Percentiles rank a stretch among this genome's conserved stretches.
Evolutionary conservation across 2,888 invertebrate species (phyloP).

Genomic region (Poecilobothrus nobilitatus): DNA sequence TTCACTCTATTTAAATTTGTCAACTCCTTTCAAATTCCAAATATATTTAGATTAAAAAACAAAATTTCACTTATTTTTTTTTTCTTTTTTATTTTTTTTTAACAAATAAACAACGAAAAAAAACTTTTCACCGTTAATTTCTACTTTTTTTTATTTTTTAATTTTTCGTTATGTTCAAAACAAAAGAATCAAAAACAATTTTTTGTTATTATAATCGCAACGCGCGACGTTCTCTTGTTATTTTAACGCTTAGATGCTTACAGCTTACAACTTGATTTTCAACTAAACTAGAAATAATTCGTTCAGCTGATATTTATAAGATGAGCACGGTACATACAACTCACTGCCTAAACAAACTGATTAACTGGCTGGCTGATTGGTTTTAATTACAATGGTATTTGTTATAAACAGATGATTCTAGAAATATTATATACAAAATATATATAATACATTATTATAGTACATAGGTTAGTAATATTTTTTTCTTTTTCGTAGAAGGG

Average conservation of each 20-base stretch:
- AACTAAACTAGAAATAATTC: constrained; percentile 8
- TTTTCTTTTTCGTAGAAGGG: background rate
- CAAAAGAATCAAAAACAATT: background rate
- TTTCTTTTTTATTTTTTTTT: background rate
- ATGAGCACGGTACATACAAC: background rate
- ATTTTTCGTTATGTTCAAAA: background rate
- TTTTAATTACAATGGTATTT: background rate
- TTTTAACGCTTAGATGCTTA: background rate
- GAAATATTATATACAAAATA: background rate
- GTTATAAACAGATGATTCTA: background rate
- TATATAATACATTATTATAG: no score
- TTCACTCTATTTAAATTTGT: background rate
- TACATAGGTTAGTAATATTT: no score
- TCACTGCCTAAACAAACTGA: background rate
- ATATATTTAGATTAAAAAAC: background rate
- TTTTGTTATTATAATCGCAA: background rate
- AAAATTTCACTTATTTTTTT: background rate
- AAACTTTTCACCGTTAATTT: background rate
- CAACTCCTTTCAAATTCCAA: background rate
- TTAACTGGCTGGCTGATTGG: background rate
- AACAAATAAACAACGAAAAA: background rate
- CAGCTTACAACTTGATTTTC: background rate
- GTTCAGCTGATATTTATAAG: constrained; percentile 11
- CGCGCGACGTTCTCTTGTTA: background rate
- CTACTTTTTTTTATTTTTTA: background rate